Base-by-base conservation (phyloP, 2,797 vertebrate genomes). In the Fistularia commersonii region DNA sequence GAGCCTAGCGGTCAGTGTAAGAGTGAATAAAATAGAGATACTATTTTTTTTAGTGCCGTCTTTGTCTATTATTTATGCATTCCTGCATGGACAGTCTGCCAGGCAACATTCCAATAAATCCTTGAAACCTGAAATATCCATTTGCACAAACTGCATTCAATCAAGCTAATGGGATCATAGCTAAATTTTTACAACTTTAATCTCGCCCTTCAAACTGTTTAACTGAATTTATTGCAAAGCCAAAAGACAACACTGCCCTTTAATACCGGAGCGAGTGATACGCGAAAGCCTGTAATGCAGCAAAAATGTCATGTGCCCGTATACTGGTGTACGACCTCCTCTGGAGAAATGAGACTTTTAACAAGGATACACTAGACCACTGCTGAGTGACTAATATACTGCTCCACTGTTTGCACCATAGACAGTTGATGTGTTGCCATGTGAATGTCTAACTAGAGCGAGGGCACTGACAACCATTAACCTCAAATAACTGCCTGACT, bases 391-490 rank as follows among this genome's bases (percentile, higher is more conserved):
- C 63, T 69, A 58, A 80, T 64, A 67, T 8, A 72, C 59, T 57
- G 64, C 53, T 48, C 71, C 60, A 43, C 54, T 72, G 72, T 76
- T 74, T 69, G 72, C 46, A 45, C 47, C 57, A 8, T 41, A 57
- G 58, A 71, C 78, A 63, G 74, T 65, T 56, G 67, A 66, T 53
- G 61, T 67, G 78, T 72, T 82, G 69, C 77, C 65, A 69, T 77
- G 75, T 64, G 74, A 83, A 75, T 76, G 74, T 80, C 76, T 76
- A 81, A 79, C 79, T 59, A 72, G 63, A 59, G 65, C 60, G 65
- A 77, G 76, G 72, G 55, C 64, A 77, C 31, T 53, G 62, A 66
- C 72, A 78, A 75, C 69, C 74, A 85, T 85, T 85, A 76, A 85
- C 80, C 77, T 81, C 58, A 58, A 72, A 85, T 79, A 81, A 81